Conservation (phyloP, 2,113 vertebrate species). For the Morone saxatilis region DNA sequence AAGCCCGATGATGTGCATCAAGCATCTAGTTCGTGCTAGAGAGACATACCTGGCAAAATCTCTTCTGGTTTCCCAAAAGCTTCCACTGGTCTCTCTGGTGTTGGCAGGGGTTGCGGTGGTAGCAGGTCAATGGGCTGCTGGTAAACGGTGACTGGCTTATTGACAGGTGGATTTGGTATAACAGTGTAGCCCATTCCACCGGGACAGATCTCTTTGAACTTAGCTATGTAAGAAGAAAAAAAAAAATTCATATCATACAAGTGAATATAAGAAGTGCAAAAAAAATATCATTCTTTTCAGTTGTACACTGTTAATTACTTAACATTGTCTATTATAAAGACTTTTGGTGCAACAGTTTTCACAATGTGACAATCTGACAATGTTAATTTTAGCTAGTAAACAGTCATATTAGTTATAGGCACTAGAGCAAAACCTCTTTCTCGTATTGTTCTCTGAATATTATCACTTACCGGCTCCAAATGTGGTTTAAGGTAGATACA, state of each 20-base stretch:
- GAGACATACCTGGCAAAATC: conserved; percentile 86
- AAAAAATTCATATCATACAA: conserved; percentile 12
- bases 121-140: conserved; percentile 88
- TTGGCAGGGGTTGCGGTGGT: conserved; percentile 90
- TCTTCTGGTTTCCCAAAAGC: conserved; percentile 89
- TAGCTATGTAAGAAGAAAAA: conserved; percentile 85
- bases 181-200: conserved; percentile 99
- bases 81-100: conserved; percentile 91
- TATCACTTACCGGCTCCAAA: not conserved
- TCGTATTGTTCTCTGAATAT: not conserved
- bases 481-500: not conserved
- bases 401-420: not conserved
- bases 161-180: conserved; percentile 88
- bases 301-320: not conserved
- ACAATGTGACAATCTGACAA: not conserved
- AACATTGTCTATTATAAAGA: not conserved
- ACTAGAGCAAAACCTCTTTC: not conserved
- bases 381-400: not conserved
- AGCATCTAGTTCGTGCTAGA: not conserved
- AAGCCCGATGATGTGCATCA: not conserved
- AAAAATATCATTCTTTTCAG: not conserved
- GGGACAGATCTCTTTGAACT: conserved; percentile 99
- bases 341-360: not conserved
- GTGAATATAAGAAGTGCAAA: not conserved
- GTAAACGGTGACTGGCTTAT: conserved; percentile 86